These are phyloP conservation scores for Myotis vivesi DNA, from an alignment of 2,797 vertebrate genomes.

Conservation along the genomic window DNA sequence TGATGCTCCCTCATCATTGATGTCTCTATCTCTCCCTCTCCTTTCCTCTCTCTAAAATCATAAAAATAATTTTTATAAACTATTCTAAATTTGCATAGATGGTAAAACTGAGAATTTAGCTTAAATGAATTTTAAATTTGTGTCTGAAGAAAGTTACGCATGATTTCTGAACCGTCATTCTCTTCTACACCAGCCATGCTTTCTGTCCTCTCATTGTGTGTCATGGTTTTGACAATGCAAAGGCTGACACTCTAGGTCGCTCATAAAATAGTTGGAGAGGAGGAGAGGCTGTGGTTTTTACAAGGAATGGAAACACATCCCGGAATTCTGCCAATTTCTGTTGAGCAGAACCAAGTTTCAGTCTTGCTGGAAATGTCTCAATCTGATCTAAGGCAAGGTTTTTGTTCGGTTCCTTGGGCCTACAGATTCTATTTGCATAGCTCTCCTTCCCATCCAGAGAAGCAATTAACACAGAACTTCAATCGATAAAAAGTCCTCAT, in stretches of 20 bases:
- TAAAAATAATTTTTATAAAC: not conserved
- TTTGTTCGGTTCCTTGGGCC: not conserved
- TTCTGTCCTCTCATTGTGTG: not conserved
- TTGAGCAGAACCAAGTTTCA: not conserved
- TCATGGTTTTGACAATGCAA: not conserved
- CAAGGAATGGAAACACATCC: not conserved
- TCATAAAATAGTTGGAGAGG: not conserved
- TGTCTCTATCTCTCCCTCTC: no score
- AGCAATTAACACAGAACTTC: not conserved
- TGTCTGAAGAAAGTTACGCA: not conserved
- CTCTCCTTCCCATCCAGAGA: constrained; percentile 17
- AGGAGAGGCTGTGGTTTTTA: not conserved
- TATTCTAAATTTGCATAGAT: not conserved
- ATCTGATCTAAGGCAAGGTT: not conserved
- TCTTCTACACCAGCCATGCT: not conserved
- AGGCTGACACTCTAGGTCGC: not conserved
- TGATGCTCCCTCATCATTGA: no score
- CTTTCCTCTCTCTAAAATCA: no score
- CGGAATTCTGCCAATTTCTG: not conserved
- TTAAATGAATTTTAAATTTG: constrained; percentile 11
- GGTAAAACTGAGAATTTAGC: not conserved
- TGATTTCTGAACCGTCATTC: not conserved
- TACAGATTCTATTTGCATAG: not conserved
- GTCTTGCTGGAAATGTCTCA: not conserved
- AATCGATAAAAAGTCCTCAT: not conserved